Conservation (phyloP, 2,113 vertebrate species). For the Butastur rufipennis region DNA sequence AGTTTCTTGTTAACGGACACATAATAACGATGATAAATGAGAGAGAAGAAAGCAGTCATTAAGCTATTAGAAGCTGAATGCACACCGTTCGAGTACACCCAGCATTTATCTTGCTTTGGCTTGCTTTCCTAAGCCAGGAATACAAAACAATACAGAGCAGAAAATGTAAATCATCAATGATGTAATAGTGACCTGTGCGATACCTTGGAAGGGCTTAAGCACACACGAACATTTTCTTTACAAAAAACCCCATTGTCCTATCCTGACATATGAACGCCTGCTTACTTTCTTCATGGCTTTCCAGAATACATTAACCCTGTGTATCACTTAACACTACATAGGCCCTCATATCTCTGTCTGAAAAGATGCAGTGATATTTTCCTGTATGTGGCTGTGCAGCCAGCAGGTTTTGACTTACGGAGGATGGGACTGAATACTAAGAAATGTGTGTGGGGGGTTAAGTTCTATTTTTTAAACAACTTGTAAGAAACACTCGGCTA, state of each 20-base stretch:
- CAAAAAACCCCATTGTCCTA: conserved; percentile 27
- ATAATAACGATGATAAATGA: conserved; percentile 65
- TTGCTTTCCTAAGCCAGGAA: conserved; percentile 9
- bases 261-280: not conserved
- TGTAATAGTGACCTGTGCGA: not conserved
- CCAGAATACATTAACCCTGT: not conserved
- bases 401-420: not conserved
- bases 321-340: not conserved
- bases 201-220: conserved; percentile 36
- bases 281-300: not conserved
- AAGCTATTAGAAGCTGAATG: conserved; percentile 35
- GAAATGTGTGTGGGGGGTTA: accelerated
- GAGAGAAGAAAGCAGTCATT: conserved; percentile 34
- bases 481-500: not conserved
- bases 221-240: conserved; percentile 35
- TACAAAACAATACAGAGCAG: conserved; percentile 45
- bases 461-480: not conserved
- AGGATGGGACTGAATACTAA: not conserved
- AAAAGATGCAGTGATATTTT: not conserved
- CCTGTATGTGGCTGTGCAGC: not conserved
- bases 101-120: not conserved
- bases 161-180: conserved; percentile 64
- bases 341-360: not conserved
- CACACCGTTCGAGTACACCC: not conserved
- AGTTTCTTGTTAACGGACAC: conserved; percentile 62